Percentiles rank a stretch among this genome's conserved stretches.
Evolutionary conservation across 2,888 invertebrate species (phyloP).

Genomic region (Bugula neritina): DNA sequence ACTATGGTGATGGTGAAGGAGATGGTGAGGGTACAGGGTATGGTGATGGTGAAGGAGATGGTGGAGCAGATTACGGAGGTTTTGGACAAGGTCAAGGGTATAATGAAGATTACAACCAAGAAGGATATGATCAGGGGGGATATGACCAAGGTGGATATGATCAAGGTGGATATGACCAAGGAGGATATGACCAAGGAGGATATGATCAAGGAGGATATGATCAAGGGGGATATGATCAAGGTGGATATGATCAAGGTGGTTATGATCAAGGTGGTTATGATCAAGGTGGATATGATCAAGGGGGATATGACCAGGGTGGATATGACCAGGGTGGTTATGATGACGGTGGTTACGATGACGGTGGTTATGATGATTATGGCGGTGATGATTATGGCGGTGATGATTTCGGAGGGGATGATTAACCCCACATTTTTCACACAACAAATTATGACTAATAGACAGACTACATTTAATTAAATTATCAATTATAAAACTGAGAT

Average conservation of each 20-base stretch:
- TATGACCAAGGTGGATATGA: neutral
- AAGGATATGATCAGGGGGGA: neutral
- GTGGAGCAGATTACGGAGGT: neutral
- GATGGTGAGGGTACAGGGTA: neutral
- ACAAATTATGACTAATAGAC: no score
- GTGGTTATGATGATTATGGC: neutral
- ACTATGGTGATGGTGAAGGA: neutral
- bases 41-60: slow-evolving; percentile 1
- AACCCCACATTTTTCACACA: no score
- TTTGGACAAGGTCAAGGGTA: neutral
- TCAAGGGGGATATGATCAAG: slow-evolving; percentile 1
- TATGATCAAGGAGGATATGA: slow-evolving; percentile 12
- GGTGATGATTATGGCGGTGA: slow-evolving; percentile 17
- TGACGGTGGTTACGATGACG: neutral
- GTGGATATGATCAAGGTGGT: neutral
- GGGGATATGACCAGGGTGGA: slow-evolving; percentile 17
- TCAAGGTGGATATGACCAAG: neutral
- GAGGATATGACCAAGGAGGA: neutral
- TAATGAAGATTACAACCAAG: neutral
- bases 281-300: slow-evolving; percentile 25
- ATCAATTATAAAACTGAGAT: no score
- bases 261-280: slow-evolving; percentile 25
- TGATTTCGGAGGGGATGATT: neutral
- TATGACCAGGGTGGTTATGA: slow-evolving; percentile 23
- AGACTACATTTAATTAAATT: no score